Evolutionary conservation across 2,888 invertebrate genomes (phyloP), one percentile per base, ranked within the genome.

Genomic region (Apantesis nais): DNA sequence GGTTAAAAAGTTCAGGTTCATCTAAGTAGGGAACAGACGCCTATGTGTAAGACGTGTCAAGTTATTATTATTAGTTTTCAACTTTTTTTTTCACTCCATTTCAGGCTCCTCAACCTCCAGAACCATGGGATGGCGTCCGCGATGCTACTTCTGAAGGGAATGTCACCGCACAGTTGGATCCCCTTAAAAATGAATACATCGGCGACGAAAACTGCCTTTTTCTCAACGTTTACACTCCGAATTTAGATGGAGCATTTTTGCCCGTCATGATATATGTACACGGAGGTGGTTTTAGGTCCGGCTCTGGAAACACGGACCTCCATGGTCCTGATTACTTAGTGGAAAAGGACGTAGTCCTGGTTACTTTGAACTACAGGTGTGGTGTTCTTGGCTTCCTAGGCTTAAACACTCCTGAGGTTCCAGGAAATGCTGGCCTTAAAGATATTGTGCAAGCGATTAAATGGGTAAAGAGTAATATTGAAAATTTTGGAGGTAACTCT

Each of bases 151-250:
- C 95, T 2, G 97, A 97, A 85, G 95, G 96, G 5, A 95, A 96
- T 44, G 93, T 96, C 1, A 96, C 96, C 77, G 96, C 96, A 0
- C 97, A 97, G 87, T 83, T 95, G 0, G 95, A 96, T 72, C 81
- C 85, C 22, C 79, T 87, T n/a, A 82, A 90, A 71, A 93, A 95
- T 65, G 81, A 89, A 7, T 94, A 94, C 73, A 82, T 89, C 0
- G 96, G 96, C 0, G 92, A 89, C 67, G 97, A 97, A 79, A 97
- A 97, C 87, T 97, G 97, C 79, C 93, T 97, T 0, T 97, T 96
- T 85, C 90, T 97, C 3, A 97, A 97, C 85, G 95, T 97, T 0
- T 97, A 96, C 89, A 96, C 96, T 0, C 96, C 97, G 0, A 95
- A 93, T 75, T 86, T 97, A 64, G 94, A 95, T 64, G 89, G 90